Evolutionary conservation across 2,797 vertebrate genomes (phyloP), one percentile per base, ranked within the genome.

Genomic region (Anolis apletophallus): DNA sequence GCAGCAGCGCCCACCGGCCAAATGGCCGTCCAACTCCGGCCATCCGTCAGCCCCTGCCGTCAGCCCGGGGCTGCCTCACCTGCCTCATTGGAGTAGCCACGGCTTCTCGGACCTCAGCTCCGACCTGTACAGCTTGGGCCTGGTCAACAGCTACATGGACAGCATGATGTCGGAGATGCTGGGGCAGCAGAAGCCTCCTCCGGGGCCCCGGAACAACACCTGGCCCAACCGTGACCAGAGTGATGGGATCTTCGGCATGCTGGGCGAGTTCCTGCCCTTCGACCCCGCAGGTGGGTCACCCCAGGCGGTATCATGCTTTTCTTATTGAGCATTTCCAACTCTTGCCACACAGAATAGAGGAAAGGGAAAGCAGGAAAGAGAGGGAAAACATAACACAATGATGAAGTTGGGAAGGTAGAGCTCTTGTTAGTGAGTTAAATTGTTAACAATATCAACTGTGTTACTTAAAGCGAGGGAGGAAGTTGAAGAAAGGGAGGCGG

Each of bases 131-230:
- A 99, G 98, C 87, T 94, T 99, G 95, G 99, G 99, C 57, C 97
- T 99, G 85, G 98, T 99, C 91, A 99, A 98, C 97, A 99, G 97
- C 92, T 99, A 99, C 94, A 99, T 99, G 98, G 98, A 99, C 96
- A 99, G 97, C 32, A 94, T 99, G 94, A 97, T 99, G 98, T 98
- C 98, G 0, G 99, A 99, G 94, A 98, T 99, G 97, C 96, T 99
- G 93, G 99, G 98, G 79, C 98, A 99, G 79, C 98, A 99, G 94
- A 99, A 99, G 93, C 97, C 98, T 0, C 98, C 98, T 0, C 98
- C 98, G 94, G 98, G 98, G 91, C 98, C 98, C 78, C 98, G 99
- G 85, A 99, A 99, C 96, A 99, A 99, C 93, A 99, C 99, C 0
- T 99, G 99, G 99, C 99, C 99, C 86, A 99, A 99, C 95, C 97